Conservation (phyloP, 2,113 vertebrate genomes). For the Sminthopsis crassicaudata region DNA sequence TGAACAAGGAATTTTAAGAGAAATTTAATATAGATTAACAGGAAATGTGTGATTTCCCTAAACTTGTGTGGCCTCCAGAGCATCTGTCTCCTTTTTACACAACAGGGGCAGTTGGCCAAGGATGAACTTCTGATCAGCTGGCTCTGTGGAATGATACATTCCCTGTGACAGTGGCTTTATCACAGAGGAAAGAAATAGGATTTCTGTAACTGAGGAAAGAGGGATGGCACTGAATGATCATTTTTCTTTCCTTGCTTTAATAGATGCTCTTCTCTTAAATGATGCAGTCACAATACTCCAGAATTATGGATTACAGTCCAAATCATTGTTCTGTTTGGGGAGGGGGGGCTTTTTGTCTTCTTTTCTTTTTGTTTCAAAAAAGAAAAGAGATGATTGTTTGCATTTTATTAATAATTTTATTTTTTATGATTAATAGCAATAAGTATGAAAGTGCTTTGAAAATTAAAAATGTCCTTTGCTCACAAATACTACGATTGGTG, state of each 20-base stretch:
- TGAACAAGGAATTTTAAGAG: conserved; percentile 66
- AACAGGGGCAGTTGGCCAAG: conserved; percentile 63
- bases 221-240: not conserved
- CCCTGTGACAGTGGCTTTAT: conserved; percentile 40
- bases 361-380: conserved; percentile 12
- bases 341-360: not conserved
- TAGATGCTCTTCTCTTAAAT: not conserved
- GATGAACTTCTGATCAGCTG: conserved; percentile 71
- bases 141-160: conserved; percentile 69
- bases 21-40: conserved; percentile 66
- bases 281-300: not conserved
- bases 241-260: conserved; percentile 3
- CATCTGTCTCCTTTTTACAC: conserved; percentile 52
- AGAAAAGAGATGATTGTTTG: conserved; percentile 57
- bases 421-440: not conserved
- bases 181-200: not conserved
- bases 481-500: too few species aligned
- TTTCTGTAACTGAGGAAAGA: not conserved
- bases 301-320: not conserved
- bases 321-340: not conserved
- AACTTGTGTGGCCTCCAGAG: conserved; percentile 50
- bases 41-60: conserved; percentile 61
- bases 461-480: not conserved
- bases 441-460: not conserved
- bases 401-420: not conserved